phyloP scores from a whole-genome alignment of 2,113 vertebrate genomes.

The Tupaia tana region DNA sequence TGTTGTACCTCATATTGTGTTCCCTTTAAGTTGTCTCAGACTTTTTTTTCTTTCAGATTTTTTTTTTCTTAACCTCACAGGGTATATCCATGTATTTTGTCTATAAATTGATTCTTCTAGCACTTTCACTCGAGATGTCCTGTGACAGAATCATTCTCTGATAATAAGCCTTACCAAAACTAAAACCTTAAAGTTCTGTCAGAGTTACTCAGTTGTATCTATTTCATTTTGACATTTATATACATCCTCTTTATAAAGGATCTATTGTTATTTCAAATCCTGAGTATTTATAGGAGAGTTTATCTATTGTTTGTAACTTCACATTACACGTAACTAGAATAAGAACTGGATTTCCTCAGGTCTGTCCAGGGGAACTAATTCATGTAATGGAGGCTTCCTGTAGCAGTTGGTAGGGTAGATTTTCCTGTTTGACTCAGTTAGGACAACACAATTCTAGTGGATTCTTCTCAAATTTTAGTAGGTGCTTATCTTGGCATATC shows the following conservation, averaged over 20 bases:
- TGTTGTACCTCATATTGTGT: not conserved
- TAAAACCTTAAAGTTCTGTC: not conserved
- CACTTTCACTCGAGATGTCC: not conserved
- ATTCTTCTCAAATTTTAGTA: not conserved
- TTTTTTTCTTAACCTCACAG: not conserved
- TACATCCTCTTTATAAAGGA: not conserved
- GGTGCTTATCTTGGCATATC: not conserved
- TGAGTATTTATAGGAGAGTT: not conserved
- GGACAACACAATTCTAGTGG: not conserved
- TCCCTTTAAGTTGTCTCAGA: not conserved
- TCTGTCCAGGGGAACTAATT: not conserved
- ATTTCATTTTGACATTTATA: not conserved
- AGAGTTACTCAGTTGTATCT: not conserved
- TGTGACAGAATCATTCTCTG: not conserved
- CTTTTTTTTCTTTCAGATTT: not conserved
- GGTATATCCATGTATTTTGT: not conserved
- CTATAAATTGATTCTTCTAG: not conserved
- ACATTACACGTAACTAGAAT: not conserved
- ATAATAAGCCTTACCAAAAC: not conserved
- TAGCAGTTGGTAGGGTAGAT: not conserved
- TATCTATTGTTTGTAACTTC: not conserved
- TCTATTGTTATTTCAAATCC: not conserved
- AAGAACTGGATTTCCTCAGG: not conserved
- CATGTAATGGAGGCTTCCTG: not conserved
- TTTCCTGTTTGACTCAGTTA: not conserved